Evolutionary conservation across 2,797 vertebrate species (phyloP), one percentile per base, ranked within the genome.

Genomic region (Diplodus sargus): DNA sequence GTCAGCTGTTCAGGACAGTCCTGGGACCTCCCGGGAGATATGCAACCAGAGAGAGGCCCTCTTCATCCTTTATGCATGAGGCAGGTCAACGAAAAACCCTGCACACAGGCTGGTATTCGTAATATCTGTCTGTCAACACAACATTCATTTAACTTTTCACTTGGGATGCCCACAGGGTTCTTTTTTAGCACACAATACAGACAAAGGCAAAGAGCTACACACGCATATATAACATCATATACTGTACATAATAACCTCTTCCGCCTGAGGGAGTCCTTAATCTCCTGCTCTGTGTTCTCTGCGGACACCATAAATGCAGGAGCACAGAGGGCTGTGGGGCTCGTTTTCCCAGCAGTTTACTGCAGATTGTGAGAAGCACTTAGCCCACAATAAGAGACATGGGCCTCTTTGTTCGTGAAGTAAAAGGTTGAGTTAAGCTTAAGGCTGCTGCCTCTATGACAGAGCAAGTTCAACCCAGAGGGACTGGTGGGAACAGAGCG

Each of bases 351-450:
- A 89, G 90, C 92, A 91, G 92, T 95, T 95, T 93, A 93, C 80
- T 83, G 89, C 82, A 84, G 82, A 91, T 84, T 92, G 93, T 94
- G 92, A 92, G 89, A 89, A 94, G 92, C 94, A 94, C 94, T 96
- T 95, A 94, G 88, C 87, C 88, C 87, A 76, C 81, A 92, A 92
- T 85, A 84, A 88, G 85, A 83, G 87, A 92, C 87, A 91, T 49
- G 68, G 83, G 80, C 81, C 78, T 84, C 88, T 94, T 94, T 91
- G 89, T 95, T 91, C 91, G 91, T 84, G 80, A 91, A 91, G 91
- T 87, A 94, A 96, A 96, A 97, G 95, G 94, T 94, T 96, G 95
- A 87, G 89, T 87, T 70, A 83, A 91, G 90, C 93, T 93, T 63
- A 88, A 56, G 85, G 94, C 90, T 68, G 74, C 89, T 93, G 90